Evolutionary conservation across 1,140 invertebrate genomes (phyloP).

Genomic region (Varroa destructor): DNA sequence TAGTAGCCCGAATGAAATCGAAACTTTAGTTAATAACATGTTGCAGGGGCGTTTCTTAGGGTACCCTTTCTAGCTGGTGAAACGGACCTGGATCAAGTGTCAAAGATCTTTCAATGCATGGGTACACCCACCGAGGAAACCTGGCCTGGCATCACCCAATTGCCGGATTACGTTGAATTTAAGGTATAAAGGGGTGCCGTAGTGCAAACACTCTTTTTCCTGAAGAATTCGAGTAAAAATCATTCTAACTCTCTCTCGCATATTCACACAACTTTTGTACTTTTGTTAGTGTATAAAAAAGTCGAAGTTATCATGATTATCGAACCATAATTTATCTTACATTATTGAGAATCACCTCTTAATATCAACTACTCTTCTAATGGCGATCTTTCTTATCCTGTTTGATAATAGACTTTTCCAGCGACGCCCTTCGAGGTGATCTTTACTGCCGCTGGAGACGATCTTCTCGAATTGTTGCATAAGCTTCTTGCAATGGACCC

Average conservation of each 20-base stretch:
- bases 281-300: background rate
- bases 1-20: no score
- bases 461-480: conserved; percentile 71
- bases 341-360: no score
- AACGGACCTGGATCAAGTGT: conserved; percentile 87
- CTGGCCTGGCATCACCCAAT: conserved; percentile 70
- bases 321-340: no score
- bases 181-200: conserved; percentile 45
- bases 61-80: conserved; percentile 90
- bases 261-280: background rate
- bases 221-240: background rate
- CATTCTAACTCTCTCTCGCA: background rate
- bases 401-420: conserved; percentile 45
- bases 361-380: no score
- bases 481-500: conserved; percentile 72
- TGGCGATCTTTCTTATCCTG: background rate
- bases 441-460: conserved; percentile 85
- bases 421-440: conserved; percentile 72
- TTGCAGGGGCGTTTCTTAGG: conserved; percentile 33
- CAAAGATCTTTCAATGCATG: conserved; percentile 77
- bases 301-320: background rate
- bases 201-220: background rate
- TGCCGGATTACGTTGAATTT: conserved; percentile 87
- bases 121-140: conserved; percentile 82
- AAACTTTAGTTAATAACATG: no score